A percentile compares a stretch with the other conserved stretches of the same genome.
Evolutionary conservation across 1,140 invertebrate species (phyloP).

Genomic region (Lordiphosa collinella): DNA sequence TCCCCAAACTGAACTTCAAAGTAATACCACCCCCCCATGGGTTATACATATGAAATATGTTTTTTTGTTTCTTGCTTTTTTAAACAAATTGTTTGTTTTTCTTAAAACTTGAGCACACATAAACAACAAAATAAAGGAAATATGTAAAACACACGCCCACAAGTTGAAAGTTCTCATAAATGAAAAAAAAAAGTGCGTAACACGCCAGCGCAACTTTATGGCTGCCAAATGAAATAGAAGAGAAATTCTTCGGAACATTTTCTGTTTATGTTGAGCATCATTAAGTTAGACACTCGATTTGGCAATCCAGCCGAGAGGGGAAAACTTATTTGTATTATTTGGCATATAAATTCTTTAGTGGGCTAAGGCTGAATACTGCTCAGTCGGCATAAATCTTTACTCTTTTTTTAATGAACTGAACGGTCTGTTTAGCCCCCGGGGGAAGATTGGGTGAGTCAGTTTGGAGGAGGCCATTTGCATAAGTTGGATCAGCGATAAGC

Average conservation of each 20-base stretch:
- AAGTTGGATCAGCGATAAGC: constrained; percentile 29
- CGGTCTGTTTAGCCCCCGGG: constrained; percentile 53
- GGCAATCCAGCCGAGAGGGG: constrained; percentile 35
- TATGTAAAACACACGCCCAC: constrained; percentile 65
- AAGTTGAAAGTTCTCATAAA: constrained; percentile 77
- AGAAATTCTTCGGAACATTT: constrained; percentile 19
- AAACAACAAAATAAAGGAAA: constrained; percentile 71
- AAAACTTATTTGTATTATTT: constrained; percentile 59
- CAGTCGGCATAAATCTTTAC: constrained; percentile 56
- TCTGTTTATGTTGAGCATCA: constrained; percentile 73
- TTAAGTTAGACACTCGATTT: constrained; percentile 77
- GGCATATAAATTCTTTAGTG: constrained; percentile 66
- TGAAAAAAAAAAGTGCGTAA: constrained; percentile 33
- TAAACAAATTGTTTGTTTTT: constrained; percentile 10
- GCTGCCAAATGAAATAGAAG: constrained; percentile 27
- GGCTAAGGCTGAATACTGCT: constrained; percentile 10
- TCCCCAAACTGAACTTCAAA: no score
- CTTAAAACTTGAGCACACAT: constrained; percentile 15
- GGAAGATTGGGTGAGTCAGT: constrained; percentile 18
- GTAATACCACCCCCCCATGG: no score
- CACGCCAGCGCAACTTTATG: constrained; percentile 16
- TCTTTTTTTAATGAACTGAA: constrained; percentile 58
- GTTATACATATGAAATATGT: constrained; percentile 1
- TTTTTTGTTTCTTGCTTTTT: constrained; percentile 1
- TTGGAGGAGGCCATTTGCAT: constrained; percentile 34